Conservation (phyloP, 2,888 invertebrate genomes). For the Microctonus brassicae region DNA sequence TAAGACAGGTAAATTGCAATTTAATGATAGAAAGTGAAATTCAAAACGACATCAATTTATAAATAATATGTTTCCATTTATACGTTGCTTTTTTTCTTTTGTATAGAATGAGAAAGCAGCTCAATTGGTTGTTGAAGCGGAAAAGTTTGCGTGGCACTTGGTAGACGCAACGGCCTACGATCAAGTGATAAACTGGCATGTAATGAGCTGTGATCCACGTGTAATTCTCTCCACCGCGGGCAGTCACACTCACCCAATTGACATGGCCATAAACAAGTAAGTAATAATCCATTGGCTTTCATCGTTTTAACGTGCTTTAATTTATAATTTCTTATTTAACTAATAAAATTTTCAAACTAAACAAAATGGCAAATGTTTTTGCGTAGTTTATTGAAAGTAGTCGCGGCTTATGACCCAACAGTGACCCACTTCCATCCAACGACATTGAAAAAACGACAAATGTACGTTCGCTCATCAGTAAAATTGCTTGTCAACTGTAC, state of each 20-base stretch:
- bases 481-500: conserved; percentile 74
- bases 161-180: conserved; percentile 76
- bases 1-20: conserved; percentile 72
- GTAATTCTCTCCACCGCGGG: conserved; percentile 72
- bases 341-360: background rate
- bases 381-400: conserved; percentile 74
- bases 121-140: conserved; percentile 74
- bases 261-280: conserved; percentile 75
- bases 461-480: conserved; percentile 74
- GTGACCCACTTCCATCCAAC: conserved; percentile 69
- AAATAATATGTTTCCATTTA: conserved; percentile 3
- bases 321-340: background rate
- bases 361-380: background rate
- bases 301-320: background rate
- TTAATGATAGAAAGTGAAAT: background rate
- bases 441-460: conserved; percentile 73
- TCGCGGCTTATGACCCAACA: conserved; percentile 73
- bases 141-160: conserved; percentile 77
- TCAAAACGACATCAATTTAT: conserved; percentile 39
- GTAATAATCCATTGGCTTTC: conserved; percentile 26
- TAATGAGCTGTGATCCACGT: conserved; percentile 79
- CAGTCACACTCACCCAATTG: conserved; percentile 72
- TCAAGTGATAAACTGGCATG: conserved; percentile 80
- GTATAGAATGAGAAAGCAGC: conserved; percentile 69
- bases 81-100: background rate